Base-by-base conservation (phyloP, 2,888 invertebrate genomes). In the Hartigia nigra region DNA sequence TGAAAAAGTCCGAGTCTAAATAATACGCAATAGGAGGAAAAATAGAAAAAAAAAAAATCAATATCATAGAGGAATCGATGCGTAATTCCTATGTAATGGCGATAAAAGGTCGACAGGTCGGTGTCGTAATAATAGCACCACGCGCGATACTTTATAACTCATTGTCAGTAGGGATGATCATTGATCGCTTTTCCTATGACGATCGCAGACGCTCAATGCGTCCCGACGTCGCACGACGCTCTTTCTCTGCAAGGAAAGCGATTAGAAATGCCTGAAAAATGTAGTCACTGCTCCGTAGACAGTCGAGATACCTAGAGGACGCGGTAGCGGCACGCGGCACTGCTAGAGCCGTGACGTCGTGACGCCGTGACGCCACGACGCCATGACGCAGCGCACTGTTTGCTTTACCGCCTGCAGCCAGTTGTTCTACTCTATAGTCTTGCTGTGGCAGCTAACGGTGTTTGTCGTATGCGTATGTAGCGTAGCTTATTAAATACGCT, bases 401-500 rank as follows among this genome's bases (percentile, higher is more conserved):
- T 70, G 32, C 72, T 32, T 32, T 31, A 70, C 72, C 72, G 72
- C 72, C 31, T 32, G 32, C 72, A 70, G 72, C 72, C 31, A 70
- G 72, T 70, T 14, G 32, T 39, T 39, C 39, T 23, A 14, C 39
- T 14, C 39, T 39, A 23, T 39, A 39, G 39, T 39, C 39, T 14
- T 5, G 39, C 39, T 39, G 14, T 39, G 39, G 23, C 23, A 14
- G 72, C n/a, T 74, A 74, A 74, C 74, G 74, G 74, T 74, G 74
- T 36, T 74, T 36, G 74, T 74, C 74, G 74, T 74, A 74, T 74
- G 74, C 74, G 74, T 23, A 36, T 74, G 35, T 36, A 74, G n/a
- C 35, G 74, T 34, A 35, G 36, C 12, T 74, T 74, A 74, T 74
- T 74, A 74, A 74, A 74, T 23, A 36, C 74, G 36, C 31, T 35